phyloP scores from a whole-genome alignment of 1,140 invertebrate genomes.

The Penaeus japonicus region DNA sequence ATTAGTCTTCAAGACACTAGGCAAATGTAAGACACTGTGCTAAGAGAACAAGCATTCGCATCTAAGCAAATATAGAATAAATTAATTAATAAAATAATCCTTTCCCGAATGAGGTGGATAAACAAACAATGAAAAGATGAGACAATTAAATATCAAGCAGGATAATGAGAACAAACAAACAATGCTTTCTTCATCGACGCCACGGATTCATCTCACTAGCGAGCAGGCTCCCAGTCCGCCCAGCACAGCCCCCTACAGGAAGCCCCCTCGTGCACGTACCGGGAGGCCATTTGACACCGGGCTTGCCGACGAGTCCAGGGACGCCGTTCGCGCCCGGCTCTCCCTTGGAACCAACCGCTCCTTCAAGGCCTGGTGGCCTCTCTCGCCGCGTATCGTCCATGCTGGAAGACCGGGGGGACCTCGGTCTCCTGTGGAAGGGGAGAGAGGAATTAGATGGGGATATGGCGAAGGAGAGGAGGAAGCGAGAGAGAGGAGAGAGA shows the following conservation, averaged over 20 bases:
- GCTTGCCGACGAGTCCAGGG: slow-evolving; percentile 52
- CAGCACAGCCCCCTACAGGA: no score
- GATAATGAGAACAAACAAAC: no score
- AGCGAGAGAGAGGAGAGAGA: neutral
- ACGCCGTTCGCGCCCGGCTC: slow-evolving; percentile 14
- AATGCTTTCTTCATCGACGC: no score
- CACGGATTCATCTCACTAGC: no score
- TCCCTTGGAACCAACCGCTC: slow-evolving; percentile 25
- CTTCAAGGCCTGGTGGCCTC: slow-evolving; percentile 16
- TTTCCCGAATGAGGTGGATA: no score
- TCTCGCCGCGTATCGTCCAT: slow-evolving; percentile 14
- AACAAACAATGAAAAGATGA: no score
- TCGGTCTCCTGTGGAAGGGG: slow-evolving; percentile 22
- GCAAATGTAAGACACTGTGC: neutral
- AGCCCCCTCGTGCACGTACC: neutral
- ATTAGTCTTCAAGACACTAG: no score
- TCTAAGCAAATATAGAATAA: no score
- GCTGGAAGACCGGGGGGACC: slow-evolving; percentile 23
- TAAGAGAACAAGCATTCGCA: neutral
- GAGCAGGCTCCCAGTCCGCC: no score
- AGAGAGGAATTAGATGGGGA: neutral
- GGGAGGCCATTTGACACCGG: slow-evolving; percentile 45
- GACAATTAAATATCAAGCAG: no score
- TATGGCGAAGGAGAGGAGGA: neutral
- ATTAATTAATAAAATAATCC: neutral